phyloP scores from a whole-genome alignment of 2,888 invertebrate genomes.

The Nasonia oneida region DNA sequence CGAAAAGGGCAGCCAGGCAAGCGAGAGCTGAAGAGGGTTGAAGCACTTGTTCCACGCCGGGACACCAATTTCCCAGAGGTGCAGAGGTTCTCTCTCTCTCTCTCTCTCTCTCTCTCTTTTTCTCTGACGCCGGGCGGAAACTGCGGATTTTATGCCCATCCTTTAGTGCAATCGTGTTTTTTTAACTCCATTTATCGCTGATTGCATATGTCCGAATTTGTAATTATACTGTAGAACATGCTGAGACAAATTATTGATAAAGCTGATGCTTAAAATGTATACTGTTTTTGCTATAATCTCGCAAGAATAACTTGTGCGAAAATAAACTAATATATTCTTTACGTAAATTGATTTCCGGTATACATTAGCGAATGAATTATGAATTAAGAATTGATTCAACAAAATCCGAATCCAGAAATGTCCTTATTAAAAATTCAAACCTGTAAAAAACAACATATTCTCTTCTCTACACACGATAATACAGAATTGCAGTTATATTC shows the following conservation, averaged over 20 bases:
- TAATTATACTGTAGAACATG: too few species aligned
- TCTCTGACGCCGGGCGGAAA: not conserved
- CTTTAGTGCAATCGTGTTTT: too few species aligned
- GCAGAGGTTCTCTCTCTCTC: conserved; percentile 65
- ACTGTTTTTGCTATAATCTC: too few species aligned
- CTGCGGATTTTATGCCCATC: too few species aligned
- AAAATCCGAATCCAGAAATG: too few species aligned
- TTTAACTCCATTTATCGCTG: too few species aligned
- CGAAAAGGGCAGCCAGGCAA: conserved; percentile 52
- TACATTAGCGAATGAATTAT: not conserved
- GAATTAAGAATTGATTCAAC: not conserved
- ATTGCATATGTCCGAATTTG: too few species aligned
- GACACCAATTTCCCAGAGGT: conserved; percentile 66
- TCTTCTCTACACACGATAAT: not conserved
- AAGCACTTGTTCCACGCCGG: conserved; percentile 69
- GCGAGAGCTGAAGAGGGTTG: conserved; percentile 65
- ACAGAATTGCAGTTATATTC: not conserved
- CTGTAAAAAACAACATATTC: not conserved
- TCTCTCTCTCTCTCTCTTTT: not conserved
- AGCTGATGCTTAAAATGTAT: too few species aligned
- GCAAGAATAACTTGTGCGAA: too few species aligned
- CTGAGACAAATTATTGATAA: too few species aligned
- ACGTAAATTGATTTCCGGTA: too few species aligned
- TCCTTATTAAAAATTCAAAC: not conserved
- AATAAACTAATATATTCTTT: too few species aligned